These are phyloP conservation scores for Drosophila arawakana DNA, from an alignment of 1,140 invertebrate genomes.

Conservation along the genomic window DNA sequence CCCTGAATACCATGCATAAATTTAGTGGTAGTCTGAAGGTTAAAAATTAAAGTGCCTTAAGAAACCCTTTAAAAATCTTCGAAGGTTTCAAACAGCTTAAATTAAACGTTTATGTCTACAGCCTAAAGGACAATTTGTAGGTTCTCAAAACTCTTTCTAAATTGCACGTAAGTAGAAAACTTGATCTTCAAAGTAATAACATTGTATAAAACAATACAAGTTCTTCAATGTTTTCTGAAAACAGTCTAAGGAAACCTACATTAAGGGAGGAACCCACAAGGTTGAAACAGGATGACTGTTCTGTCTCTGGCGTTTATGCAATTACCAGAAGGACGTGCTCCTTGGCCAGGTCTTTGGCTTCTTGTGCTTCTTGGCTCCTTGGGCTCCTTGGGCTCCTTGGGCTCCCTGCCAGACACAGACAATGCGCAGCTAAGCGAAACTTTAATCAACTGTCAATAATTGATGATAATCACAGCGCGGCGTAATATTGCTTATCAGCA, in stretches of 20 bases:
- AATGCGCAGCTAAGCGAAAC: conserved; percentile 53
- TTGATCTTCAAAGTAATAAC: not conserved
- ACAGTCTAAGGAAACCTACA: not conserved
- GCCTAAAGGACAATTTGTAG: no score
- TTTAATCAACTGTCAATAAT: conserved; percentile 69
- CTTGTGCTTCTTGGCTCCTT: no score
- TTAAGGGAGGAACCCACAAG: not conserved
- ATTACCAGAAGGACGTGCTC: conserved; percentile 31
- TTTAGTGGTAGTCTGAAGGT: no score
- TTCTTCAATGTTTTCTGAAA: not conserved
- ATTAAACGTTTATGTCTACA: no score
- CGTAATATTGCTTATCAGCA: conserved; percentile 51
- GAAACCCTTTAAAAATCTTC: no score
- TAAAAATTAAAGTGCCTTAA: no score
- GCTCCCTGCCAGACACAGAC: not conserved
- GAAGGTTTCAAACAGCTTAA: no score
- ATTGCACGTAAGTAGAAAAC: not conserved
- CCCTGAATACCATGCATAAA: not conserved
- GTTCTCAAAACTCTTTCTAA: not conserved
- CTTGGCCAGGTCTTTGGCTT: no score
- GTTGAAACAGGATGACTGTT: conserved; percentile 4
- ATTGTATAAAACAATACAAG: not conserved
- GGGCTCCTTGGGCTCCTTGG: no score
- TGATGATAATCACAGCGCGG: conserved; percentile 59
- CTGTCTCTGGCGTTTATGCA: conserved; percentile 9